Base-by-base conservation (phyloP, 2,797 vertebrate genomes). In the Gorsachius magnificus region DNA sequence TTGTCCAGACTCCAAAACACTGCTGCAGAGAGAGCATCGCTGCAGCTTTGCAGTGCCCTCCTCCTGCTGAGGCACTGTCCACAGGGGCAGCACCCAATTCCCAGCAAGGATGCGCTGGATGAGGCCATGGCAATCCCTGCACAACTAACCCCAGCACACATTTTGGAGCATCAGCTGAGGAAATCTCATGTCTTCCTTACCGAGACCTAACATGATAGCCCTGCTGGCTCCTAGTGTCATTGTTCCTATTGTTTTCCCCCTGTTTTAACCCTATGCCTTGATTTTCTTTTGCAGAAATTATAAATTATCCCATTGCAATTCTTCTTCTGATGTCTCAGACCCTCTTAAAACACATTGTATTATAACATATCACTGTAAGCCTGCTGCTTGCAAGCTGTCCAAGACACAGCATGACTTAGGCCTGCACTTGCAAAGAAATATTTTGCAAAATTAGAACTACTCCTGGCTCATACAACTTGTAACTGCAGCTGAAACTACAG, bases 391-490 rank as follows among this genome's bases (percentile, higher is more conserved):
- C 33, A 85, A 70, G 20, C 56, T 76, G 46, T 56, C n/a, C 14
- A 74, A 90, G 48, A 60, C 22, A 68, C 21, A 45, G 21, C 4
- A 24, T 46, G 51, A 35, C 90, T 72, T 36, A 56, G 29, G 10
- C 16, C 38, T 84, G 21, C 19, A 66, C 24, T 77, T 66, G 17
- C 36, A 53, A 85, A 65, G 45, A 87, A 77, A 33, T 57, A 28
- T 21, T 86, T 80, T 81, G 41, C 31, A 90, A 86, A 96, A 96
- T 70, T 80, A 81, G 70, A 93, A 86, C 36, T 33, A 19, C 36
- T 57, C 13, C 68, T 66, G n/a, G 26, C 8, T 86, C 13, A n/a
- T 6, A 29, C 3, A 69, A 28, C 36, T 71, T 33, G 10, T 13
- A 78, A 36, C 9, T 75, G n/a, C 22, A 2, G 5, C 41, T 50